Conservation (phyloP, 2,113 vertebrate genomes). For the Ardeotis arabs region DNA sequence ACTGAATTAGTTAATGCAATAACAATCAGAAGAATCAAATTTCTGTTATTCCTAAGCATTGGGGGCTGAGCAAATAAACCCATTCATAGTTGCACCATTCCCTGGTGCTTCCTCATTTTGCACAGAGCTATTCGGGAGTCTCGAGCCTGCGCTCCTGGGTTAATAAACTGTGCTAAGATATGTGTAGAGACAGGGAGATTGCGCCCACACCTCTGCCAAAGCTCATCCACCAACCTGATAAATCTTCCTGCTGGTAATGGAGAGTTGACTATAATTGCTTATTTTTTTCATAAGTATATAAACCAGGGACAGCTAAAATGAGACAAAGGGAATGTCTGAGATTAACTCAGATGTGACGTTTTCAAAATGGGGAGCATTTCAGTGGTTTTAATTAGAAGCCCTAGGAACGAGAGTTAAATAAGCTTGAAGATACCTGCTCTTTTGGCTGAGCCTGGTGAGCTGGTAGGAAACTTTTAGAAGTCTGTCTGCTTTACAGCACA, state of each 20-base stretch:
- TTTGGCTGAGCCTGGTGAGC: background rate
- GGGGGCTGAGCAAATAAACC: background rate
- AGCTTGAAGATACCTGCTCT: slow-evolving; percentile 18
- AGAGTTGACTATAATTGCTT: background rate
- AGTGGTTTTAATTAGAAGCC: slow-evolving; percentile 70
- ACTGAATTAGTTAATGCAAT: background rate
- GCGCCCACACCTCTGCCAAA: background rate
- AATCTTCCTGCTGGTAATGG: background rate
- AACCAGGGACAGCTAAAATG: slow-evolving; percentile 33
- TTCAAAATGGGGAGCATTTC: slow-evolving; percentile 52
- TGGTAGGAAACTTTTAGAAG: slow-evolving; percentile 11
- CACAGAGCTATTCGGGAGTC: background rate
- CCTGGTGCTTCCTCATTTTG: background rate
- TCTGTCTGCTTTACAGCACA: slow-evolving; percentile 53
- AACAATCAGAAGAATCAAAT: background rate
- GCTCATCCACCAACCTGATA: background rate
- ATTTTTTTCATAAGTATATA: background rate
- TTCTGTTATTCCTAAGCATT: background rate
- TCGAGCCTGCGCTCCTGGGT: background rate
- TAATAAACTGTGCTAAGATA: background rate
- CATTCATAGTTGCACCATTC: background rate
- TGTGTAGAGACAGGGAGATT: background rate
- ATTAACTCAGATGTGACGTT: slow-evolving; percentile 67
- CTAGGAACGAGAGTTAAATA: slow-evolving; percentile 20
- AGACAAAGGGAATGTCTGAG: slow-evolving; percentile 48